phyloP scores from a whole-genome alignment of 1,140 invertebrate species.

The Formica selysi region DNA sequence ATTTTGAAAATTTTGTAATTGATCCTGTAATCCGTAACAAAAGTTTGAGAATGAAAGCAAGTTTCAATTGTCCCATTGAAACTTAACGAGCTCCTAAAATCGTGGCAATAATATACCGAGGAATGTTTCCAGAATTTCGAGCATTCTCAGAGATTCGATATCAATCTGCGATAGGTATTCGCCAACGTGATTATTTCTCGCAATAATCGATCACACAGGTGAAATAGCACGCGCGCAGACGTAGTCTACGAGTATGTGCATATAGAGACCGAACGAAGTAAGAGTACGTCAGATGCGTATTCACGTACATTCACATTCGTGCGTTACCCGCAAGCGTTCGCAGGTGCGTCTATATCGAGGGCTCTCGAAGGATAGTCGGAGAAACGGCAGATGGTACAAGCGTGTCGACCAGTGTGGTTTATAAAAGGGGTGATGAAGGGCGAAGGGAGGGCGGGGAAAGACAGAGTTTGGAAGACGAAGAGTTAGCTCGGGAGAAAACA shows the following conservation, averaged over 20 bases:
- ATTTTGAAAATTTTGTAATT: conserved; percentile 1
- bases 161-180: background rate
- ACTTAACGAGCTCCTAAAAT: background rate
- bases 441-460: background rate
- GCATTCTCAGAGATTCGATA: background rate
- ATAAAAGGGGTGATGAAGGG: conserved; percentile 32
- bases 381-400: conserved; percentile 57
- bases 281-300: conserved; percentile 46
- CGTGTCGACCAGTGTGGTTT: conserved; percentile 4
- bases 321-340: conserved; percentile 31
- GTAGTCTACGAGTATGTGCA: background rate
- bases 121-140: background rate
- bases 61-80: background rate
- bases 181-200: conserved; percentile 37
- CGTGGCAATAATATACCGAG: background rate
- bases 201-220: conserved; percentile 41
- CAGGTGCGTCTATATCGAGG: conserved; percentile 47
- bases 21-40: background rate
- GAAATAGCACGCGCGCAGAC: conserved; percentile 14
- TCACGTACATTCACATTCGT: conserved; percentile 33
- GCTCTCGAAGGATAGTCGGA: conserved; percentile 44
- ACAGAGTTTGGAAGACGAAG: conserved; percentile 3
- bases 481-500: background rate
- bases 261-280: conserved; percentile 50
- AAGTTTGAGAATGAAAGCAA: background rate